phyloP scores from a whole-genome alignment of 2,888 invertebrate genomes.

The Amiota minor region DNA sequence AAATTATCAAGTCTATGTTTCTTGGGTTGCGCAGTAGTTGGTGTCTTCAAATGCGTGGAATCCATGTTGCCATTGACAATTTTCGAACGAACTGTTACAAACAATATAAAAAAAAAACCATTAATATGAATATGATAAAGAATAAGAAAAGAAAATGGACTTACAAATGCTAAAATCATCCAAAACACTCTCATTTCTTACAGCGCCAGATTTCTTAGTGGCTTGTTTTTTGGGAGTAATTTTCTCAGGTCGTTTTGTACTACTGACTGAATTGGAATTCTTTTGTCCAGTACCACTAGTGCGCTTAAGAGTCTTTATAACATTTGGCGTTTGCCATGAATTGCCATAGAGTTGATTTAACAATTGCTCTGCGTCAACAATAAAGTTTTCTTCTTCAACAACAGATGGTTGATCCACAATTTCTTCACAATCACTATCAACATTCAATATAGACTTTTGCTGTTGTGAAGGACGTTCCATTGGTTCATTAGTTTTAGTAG shows the following conservation, averaged over 20 bases:
- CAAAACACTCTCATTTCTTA: slow-evolving; percentile 58
- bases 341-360: slow-evolving; percentile 70
- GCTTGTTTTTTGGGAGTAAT: not conserved
- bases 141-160: slow-evolving; percentile 35
- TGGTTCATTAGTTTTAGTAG: slow-evolving; percentile 27
- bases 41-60: slow-evolving; percentile 62
- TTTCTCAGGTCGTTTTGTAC: not conserved
- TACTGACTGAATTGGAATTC: not conserved
- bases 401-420: slow-evolving; percentile 9
- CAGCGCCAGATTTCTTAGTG: not conserved
- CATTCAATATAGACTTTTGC: slow-evolving; percentile 29
- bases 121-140: slow-evolving; percentile 10
- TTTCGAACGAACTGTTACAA: slow-evolving; percentile 56
- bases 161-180: slow-evolving; percentile 69
- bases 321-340: slow-evolving; percentile 71
- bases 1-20: no score
- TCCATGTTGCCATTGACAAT: slow-evolving; percentile 62
- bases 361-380: slow-evolving; percentile 63
- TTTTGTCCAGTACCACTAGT: slow-evolving; percentile 48
- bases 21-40: not conserved
- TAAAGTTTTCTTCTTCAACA: slow-evolving; percentile 49
- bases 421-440: not conserved
- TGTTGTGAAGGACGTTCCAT: not conserved
- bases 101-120: slow-evolving; percentile 47
- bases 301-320: slow-evolving; percentile 65